Base-by-base conservation (phyloP, 2,888 invertebrate species). In the Caenorhabditis sp. region DNA sequence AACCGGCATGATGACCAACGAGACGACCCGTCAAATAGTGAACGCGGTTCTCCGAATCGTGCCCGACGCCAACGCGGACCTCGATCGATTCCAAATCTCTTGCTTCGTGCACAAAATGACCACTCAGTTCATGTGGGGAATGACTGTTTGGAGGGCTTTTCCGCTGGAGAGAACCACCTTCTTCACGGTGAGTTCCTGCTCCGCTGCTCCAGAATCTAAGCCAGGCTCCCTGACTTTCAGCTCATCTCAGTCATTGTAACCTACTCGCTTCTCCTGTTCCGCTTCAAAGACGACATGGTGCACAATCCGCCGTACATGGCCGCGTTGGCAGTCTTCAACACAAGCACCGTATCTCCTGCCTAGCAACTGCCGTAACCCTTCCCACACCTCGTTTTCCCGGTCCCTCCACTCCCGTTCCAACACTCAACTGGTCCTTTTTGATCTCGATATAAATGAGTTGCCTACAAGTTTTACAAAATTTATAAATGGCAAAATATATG, bases 111-210 rank as follows among this genome's bases (percentile, higher is more conserved):
- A 88, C 77, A 88, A 87, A 63, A 87, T 85, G 86, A 81, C 83
- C 1, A 87, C 86, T 13, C 88, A 88, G 66, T 85, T 85, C 78
- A 86, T 86, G 85, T 88, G 86, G 86, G 88, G 87, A 50, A 86
- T 88, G 87, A 87, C 87, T 2, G 88, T 88, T 22, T 88, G 88
- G 88, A 65, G 87, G 45, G 87, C 88, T 1, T 88, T 88, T 74
- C 87, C 86, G 5, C 66, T 88, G 7, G 88, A 88, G 76, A 58
- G 88, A 43, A 85, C 87, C 32, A 86, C 87, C 6, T 85, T 88
- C 58, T 88, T 88, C 73, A 88, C 88, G 71, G 87, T 88, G 71
- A 59, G 66, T 9, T 1, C 20, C n/a, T n/a, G n/a, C n/a, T n/a
- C n/a, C n/a, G n/a, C n/a, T 41, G 9, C 1, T 22, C 5, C n/a